Conservation (phyloP, 2,888 invertebrate species). For the Poecilobothrus nobilitatus region DNA sequence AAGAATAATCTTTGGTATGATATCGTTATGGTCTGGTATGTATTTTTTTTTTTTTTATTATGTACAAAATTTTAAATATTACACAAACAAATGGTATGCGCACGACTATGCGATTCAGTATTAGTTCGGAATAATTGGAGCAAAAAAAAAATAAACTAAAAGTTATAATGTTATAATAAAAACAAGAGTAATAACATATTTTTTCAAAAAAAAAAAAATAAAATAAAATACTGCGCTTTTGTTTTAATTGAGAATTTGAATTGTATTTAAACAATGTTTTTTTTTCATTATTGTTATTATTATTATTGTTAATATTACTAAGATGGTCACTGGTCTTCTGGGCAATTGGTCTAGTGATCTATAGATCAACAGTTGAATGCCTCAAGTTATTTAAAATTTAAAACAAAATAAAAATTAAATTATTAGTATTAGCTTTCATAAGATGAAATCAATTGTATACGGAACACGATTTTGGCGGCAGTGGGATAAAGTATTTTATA, state of each 20-base stretch:
- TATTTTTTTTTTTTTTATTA: no score
- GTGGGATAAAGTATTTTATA: no score
- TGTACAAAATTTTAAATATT: no score
- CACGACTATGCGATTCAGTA: background rate
- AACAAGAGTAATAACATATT: no score
- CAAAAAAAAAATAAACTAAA: background rate
- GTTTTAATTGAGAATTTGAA: background rate
- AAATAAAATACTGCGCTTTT: background rate
- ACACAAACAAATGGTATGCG: background rate
- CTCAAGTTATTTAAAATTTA: constrained; percentile 2
- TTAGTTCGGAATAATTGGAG: background rate
- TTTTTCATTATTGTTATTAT: background rate
- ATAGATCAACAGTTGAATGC: background rate
- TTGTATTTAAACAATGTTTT: background rate
- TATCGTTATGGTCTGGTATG: no score
- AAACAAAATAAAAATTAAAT: background rate
- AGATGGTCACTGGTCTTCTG: background rate
- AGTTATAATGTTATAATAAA: no score
- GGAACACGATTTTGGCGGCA: no score
- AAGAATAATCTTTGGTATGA: no score
- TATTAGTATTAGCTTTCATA: no score
- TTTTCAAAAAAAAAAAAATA: no score
- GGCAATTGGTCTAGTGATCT: constrained; percentile 2
- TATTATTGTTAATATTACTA: background rate
- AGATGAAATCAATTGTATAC: no score